Conservation (phyloP, 2,797 vertebrate species). For the Phalanger gymnotis region DNA sequence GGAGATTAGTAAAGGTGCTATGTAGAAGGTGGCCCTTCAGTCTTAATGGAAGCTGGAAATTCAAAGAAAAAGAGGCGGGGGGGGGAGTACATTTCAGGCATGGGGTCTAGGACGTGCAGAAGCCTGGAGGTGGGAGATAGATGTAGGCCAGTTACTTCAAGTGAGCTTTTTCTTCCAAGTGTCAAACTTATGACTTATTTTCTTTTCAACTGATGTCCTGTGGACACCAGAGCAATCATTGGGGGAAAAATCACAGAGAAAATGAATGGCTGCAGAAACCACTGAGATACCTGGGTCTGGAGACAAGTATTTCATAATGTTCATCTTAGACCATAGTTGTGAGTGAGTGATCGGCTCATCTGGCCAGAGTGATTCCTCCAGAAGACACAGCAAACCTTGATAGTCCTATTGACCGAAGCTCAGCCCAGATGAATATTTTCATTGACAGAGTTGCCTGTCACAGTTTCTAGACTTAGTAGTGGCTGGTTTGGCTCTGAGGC, state of each 20-base stretch:
- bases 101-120: not conserved
- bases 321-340: not conserved
- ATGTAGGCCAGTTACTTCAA: not conserved
- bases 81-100: not conserved
- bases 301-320: not conserved
- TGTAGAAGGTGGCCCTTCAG: not conserved
- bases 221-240: not conserved
- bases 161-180: not conserved
- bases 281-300: not conserved
- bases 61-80: not conserved
- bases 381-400: not conserved
- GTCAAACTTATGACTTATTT: not conserved
- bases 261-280: not conserved
- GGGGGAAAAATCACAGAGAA: not conserved
- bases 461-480: not conserved
- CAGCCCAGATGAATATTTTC: not conserved
- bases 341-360: not conserved
- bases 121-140: not conserved
- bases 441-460: not conserved
- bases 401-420: not conserved
- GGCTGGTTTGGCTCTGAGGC: not conserved
- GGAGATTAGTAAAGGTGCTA: not conserved
- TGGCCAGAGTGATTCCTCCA: constrained; percentile 3
- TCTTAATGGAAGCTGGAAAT: not conserved
- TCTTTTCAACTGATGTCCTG: not conserved